These are phyloP conservation scores for Arge pagana DNA, from an alignment of 2,888 invertebrate genomes.

Conservation along the genomic window DNA sequence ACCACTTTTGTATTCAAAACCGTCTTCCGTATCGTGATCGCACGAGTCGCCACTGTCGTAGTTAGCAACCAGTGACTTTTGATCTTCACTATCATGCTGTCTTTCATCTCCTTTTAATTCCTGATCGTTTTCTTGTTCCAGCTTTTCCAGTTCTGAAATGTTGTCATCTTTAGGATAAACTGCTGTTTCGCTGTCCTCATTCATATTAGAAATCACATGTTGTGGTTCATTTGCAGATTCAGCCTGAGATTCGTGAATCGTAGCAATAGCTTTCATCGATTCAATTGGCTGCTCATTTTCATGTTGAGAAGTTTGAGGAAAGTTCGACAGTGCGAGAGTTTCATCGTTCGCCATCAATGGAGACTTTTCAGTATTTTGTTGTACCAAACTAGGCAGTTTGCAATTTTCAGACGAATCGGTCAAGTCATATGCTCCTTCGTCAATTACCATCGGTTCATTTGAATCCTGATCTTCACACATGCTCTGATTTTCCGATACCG, in stretches of 20 bases:
- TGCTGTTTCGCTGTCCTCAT: not conserved
- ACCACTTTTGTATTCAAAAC: conserved; percentile 32
- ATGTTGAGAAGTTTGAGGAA: no score
- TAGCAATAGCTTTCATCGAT: no score
- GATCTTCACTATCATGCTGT: conserved; percentile 6
- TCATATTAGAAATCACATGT: no score
- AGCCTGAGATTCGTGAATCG: no score
- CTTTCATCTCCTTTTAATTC: not conserved
- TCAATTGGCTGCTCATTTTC: no score
- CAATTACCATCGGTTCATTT: conserved; percentile 41
- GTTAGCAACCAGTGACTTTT: conserved; percentile 40
- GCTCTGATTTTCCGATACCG: conserved; percentile 33
- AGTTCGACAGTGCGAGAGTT: no score
- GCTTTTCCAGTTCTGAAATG: no score
- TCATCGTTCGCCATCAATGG: no score
- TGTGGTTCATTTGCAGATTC: no score
- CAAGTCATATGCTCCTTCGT: conserved; percentile 38
- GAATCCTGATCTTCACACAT: conserved; percentile 34
- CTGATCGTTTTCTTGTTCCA: not conserved
- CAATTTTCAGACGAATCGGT: conserved; percentile 34
- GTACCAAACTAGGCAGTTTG: no score
- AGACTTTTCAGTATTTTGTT: no score
- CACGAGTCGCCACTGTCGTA: conserved; percentile 42
- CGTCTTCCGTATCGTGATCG: conserved; percentile 38
- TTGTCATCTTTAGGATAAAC: conserved; percentile 13